Base-by-base conservation (phyloP, 2,888 invertebrate species). In the Melolontha melolontha region DNA sequence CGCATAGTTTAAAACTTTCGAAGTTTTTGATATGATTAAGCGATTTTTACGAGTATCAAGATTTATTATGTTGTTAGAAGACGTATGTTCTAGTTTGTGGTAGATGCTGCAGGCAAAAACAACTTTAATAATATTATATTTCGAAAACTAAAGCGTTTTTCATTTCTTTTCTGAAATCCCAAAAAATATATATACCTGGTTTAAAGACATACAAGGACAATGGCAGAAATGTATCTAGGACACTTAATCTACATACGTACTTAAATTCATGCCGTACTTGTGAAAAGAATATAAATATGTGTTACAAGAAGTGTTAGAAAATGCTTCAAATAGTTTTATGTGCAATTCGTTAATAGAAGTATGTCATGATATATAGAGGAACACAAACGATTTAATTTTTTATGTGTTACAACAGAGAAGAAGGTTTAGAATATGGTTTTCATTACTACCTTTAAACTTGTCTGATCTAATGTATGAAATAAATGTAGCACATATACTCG, bases 211-310 rank as follows among this genome's bases (percentile, higher is more conserved):
- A 27, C 29, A 12, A 10, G n/a, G n/a, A 10, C 12, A 12, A 47
- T 44, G 14, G 12, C 44, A 64, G 41, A 14, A 16, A 42, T 42
- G 11, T 64, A 54, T 54, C 29, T 54, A 54, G 64, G 29, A 54
- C 64, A 64, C n/a, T 64, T 64, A 64, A 68, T 68, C 57, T 68
- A 40, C 68, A 68, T 68, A 64, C 55, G 44, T 50, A 52, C 14
- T 66, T 44, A 54, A 55, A 68, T 68, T 68, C 49, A 55, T 64
- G 64, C 57, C 64, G 49, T 64, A 64, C 64, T 55, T 40, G 55
- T 51, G 51, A 50, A 59, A 62, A 59, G 66, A 67, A 67, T 67
- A 41, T 49, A 55, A 66, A 40, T 55, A 50, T 66, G 49, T 66
- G 66, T 57, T 44, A 57, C 42, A 42, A 41, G 51, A 64, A 57